Percentiles rank a stretch among this genome's conserved stretches.
These are phyloP conservation scores for Porphyrio hochstetteri DNA, from an alignment of 2,113 vertebrate species.

Conservation along the genomic window DNA sequence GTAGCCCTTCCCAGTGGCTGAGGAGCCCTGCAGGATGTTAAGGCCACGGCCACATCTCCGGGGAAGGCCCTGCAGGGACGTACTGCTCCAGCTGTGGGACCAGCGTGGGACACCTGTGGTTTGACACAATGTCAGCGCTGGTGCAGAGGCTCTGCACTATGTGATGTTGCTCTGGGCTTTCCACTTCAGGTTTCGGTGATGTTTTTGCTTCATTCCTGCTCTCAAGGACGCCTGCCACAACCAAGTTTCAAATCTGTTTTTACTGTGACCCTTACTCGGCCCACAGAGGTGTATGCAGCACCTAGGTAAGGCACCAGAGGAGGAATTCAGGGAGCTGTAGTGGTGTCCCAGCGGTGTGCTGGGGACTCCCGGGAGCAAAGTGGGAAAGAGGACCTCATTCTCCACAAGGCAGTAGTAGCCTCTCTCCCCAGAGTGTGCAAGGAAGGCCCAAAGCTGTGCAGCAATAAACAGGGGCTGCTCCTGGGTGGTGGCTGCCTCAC, in stretches of 20 bases:
- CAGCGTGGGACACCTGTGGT: accelerated
- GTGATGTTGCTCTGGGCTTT: neutral
- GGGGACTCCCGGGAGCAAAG: neutral
- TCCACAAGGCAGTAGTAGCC: neutral
- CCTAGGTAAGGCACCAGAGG: neutral
- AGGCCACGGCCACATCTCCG: neutral
- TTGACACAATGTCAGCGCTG: accelerated
- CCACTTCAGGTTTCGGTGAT: neutral
- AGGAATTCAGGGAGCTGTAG: neutral
- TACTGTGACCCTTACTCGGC: neutral
- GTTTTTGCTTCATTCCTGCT: neutral
- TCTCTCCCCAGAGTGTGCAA: neutral
- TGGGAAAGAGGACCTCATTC: neutral
- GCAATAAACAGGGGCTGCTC: accelerated
- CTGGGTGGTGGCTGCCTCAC: neutral
- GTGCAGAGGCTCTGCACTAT: neutral
- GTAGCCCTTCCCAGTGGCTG: neutral
- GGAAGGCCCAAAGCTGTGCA: neutral
- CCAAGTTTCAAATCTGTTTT: accelerated
- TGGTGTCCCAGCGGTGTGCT: no score
- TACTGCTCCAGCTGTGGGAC: neutral
- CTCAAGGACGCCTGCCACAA: neutral
- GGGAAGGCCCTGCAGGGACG: neutral
- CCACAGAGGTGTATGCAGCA: neutral
- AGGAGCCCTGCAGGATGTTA: accelerated